These are phyloP conservation scores for Anastrepha obliqua DNA, from an alignment of 1,140 invertebrate species.

Conservation along the genomic window DNA sequence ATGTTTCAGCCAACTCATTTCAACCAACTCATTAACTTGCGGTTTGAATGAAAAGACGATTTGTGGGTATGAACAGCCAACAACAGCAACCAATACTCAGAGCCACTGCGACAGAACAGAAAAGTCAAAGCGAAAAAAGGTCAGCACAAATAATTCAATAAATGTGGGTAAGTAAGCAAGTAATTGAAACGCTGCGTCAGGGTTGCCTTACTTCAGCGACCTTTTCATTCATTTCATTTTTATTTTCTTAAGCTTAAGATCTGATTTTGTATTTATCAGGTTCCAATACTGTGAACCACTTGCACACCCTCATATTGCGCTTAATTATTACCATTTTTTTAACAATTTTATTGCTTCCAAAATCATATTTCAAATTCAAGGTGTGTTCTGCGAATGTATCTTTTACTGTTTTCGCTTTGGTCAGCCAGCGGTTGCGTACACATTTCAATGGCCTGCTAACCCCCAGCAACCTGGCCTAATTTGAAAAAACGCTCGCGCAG, in stretches of 20 bases:
- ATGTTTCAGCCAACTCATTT: no score
- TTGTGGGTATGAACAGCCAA: no score
- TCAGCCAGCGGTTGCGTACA: neutral
- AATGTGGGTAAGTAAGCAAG: constrained; percentile 1
- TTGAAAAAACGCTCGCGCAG: neutral
- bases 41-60: no score
- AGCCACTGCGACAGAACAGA: no score
- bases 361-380: constrained; percentile 42
- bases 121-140: no score
- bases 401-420: constrained; percentile 32
- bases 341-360: neutral
- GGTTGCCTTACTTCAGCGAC: constrained; percentile 3
- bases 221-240: constrained; percentile 7
- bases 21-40: no score
- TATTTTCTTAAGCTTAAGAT: neutral
- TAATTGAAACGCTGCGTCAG: constrained; percentile 39
- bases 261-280: neutral
- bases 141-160: neutral
- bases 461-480: constrained; percentile 37
- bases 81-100: no score
- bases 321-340: neutral
- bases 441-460: constrained; percentile 44
- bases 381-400: neutral
- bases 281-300: neutral
- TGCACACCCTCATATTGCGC: neutral